Percentiles rank a stretch among this genome's conserved stretches.
These are phyloP conservation scores for Falco rusticolus DNA, from an alignment of 2,797 vertebrate species.

Conservation along the genomic window DNA sequence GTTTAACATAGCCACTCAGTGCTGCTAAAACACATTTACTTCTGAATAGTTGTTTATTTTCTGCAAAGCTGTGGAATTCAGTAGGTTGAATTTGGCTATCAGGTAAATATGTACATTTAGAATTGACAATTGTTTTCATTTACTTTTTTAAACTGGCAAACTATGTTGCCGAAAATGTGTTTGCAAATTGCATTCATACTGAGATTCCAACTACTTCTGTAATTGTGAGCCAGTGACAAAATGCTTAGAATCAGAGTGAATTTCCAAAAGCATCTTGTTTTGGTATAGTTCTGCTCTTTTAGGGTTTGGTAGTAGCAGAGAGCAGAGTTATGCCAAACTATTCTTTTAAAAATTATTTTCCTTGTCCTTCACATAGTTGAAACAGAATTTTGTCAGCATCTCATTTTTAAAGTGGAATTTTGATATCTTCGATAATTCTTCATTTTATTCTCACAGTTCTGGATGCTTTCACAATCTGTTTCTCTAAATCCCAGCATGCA, in stretches of 20 bases:
- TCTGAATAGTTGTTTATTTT: background rate
- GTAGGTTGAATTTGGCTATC: background rate
- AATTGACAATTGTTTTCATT: background rate
- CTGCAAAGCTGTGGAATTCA: background rate
- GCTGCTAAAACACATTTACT: background rate
- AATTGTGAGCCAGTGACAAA: background rate
- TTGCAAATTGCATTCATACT: background rate
- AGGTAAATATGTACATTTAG: background rate
- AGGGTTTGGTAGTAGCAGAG: background rate
- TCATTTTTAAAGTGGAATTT: slow-evolving; percentile 24
- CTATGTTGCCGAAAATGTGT: background rate
- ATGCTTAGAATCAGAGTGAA: background rate
- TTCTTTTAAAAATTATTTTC: background rate
- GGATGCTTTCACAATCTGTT: background rate
- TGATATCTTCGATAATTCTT: background rate
- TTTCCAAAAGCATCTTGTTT: background rate
- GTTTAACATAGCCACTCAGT: background rate
- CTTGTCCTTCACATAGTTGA: background rate
- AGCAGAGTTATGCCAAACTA: background rate
- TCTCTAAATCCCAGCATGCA: background rate
- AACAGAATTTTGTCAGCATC: background rate
- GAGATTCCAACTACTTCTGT: background rate
- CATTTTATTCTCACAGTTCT: background rate
- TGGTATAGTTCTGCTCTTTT: slow-evolving; percentile 10
- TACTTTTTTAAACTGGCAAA: background rate